Conservation (phyloP, 2,797 vertebrate genomes). For the Chelmon rostratus region DNA sequence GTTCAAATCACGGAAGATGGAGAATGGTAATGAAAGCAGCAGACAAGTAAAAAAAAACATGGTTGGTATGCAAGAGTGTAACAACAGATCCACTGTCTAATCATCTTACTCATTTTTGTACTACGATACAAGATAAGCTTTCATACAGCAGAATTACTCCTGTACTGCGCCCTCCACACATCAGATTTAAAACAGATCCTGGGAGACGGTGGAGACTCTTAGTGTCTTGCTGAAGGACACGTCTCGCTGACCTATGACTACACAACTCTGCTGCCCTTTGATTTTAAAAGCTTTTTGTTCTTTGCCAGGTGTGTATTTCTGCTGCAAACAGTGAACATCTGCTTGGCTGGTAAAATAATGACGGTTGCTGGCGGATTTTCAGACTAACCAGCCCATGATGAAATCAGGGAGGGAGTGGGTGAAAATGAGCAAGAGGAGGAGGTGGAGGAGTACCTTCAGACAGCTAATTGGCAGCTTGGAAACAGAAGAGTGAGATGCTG, state of each 20-base stretch:
- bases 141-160: neutral
- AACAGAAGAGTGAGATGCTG: conserved; percentile 99
- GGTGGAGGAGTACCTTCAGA: conserved; percentile 93
- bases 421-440: conserved; percentile 63
- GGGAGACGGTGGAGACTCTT: neutral
- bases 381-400: conserved; percentile 42
- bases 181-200: neutral
- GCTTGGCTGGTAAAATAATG: conserved; percentile 61
- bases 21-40: conserved; percentile 24
- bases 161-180: neutral
- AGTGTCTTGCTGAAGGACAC: neutral
- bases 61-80: neutral
- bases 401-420: conserved; percentile 53
- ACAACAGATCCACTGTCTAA: neutral
- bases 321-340: neutral
- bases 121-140: neutral
- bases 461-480: conserved; percentile 99
- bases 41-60: neutral
- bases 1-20: neutral
- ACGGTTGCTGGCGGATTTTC: conserved; percentile 24
- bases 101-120: neutral
- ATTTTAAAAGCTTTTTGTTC: neutral
- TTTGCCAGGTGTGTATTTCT: neutral
- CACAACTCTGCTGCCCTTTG: neutral
- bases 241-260: neutral